Evolutionary conservation across 2,113 vertebrate genomes (phyloP), one percentile per base, ranked within the genome.

Genomic region (Pleuronectes platessa): DNA sequence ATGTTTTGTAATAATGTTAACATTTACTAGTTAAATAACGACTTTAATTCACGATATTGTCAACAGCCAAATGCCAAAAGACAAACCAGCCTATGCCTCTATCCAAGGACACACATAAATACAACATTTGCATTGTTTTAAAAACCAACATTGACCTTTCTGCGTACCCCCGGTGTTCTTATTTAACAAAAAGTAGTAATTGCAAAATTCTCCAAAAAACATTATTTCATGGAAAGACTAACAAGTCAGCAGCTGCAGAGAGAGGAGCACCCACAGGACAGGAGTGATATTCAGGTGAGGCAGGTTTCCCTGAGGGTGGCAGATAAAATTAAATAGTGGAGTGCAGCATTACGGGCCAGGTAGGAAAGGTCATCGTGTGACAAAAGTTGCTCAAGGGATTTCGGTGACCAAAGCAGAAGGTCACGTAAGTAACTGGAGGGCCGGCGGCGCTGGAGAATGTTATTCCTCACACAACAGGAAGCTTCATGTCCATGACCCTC

Each of bases 321-420:
- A 90, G 85, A 91, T 88, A 82, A 91, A 91, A 92, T 91, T 86
- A 83, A 85, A 87, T 77, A 66, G 81, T 74, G 77, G 82, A 75
- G 79, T 76, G 79, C 71, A 27, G 61, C 79, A 84, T 90, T 78
- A 83, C 62, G 81, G 75, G 71, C 65, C 88, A 88, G 85, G 88
- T 85, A 83, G 81, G 68, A 45, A 93, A 93, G 90, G 92, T 90
- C 90, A 89, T 82, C 63, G 74, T 76, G 81, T 73, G 86, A 86
- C 89, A 88, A 87, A 88, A 85, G 78, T 78, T 77, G 86, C 89
- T 92, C 56, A 66, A 76, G 91, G 92, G 88, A 85, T 61, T 88
- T 77, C 58, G 71, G 76, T 61, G 84, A 84, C 89, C 83, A 85
- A 72, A 90, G 79, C 79, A 87, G 86, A 92, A 92, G 91, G 91